Conservation (phyloP, 2,113 vertebrate species). For the Dunckerocampus dactyliophorus region DNA sequence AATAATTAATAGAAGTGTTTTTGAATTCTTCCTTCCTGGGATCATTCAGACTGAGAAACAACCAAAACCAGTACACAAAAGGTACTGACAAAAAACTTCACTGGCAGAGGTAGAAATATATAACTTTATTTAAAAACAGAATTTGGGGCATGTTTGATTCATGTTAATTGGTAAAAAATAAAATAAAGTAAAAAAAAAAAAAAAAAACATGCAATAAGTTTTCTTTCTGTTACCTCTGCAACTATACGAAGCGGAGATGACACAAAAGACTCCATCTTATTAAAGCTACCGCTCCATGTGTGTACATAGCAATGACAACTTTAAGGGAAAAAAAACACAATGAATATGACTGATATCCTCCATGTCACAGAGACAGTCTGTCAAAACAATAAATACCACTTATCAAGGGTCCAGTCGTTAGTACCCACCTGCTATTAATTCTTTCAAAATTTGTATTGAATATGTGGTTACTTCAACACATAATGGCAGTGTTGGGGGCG, state of each 20-base stretch:
- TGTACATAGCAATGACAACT: not conserved
- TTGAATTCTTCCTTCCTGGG: no score
- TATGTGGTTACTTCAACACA: slow-evolving; percentile 4
- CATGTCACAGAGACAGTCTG: no score
- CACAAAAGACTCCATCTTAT: not conserved
- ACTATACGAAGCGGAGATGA: not conserved
- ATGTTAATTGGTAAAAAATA: not conserved
- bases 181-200: not conserved
- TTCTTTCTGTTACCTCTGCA: not conserved
- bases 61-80: no score
- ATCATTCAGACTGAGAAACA: no score
- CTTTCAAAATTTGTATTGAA: not conserved
- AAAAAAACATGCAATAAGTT: not conserved
- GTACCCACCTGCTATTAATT: slow-evolving; percentile 1
- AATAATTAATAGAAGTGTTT: no score
- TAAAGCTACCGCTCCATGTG: not conserved
- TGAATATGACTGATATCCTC: no score
- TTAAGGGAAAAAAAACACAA: no score
- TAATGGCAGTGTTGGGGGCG: not conserved
- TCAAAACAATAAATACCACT: no score
- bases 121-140: slow-evolving; percentile 33
- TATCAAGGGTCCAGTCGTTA: not conserved
- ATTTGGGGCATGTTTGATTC: slow-evolving; percentile 9
- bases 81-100: no score
- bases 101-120: not conserved